phyloP scores from a whole-genome alignment of 2,888 invertebrate genomes.

The Tachystola acroxantha region DNA sequence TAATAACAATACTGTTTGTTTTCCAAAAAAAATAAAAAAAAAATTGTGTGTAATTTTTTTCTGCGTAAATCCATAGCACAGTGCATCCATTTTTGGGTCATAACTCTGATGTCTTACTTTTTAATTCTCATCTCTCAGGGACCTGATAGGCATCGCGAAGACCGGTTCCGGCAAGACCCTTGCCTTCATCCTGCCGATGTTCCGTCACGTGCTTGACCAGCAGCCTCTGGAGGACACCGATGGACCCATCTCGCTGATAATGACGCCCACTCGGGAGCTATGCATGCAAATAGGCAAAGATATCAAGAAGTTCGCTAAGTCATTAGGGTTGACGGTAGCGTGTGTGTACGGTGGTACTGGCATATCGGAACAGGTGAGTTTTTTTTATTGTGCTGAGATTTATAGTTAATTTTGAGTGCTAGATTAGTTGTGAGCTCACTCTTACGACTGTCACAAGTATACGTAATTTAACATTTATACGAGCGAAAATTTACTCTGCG shows the following conservation, averaged over 20 bases:
- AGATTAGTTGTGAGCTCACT: no score
- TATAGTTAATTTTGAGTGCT: not conserved
- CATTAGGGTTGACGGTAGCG: constrained; percentile 90
- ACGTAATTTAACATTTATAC: no score
- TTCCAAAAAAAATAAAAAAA: no score
- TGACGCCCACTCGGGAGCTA: constrained; percentile 98
- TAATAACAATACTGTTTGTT: no score
- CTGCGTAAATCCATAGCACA: no score
- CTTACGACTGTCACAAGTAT: no score
- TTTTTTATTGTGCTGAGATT: no score
- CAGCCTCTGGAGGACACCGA: constrained; percentile 96
- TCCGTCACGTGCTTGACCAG: constrained; percentile 96
- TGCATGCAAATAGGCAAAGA: constrained; percentile 99
- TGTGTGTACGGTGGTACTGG: constrained; percentile 99
- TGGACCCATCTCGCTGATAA: constrained; percentile 97
- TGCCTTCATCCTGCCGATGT: constrained; percentile 98
- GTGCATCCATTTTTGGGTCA: no score
- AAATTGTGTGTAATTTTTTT: no score
- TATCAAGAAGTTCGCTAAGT: constrained; percentile 95
- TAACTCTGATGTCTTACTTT: no score
- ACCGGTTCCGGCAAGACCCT: constrained; percentile 99
- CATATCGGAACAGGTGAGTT: constrained; percentile 88
- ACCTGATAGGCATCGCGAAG: constrained; percentile 99
- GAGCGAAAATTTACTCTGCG: no score
- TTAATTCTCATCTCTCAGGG: constrained; percentile 54